These are phyloP conservation scores for Centropus unirufus DNA, from an alignment of 2,113 vertebrate genomes.

Conservation along the genomic window DNA sequence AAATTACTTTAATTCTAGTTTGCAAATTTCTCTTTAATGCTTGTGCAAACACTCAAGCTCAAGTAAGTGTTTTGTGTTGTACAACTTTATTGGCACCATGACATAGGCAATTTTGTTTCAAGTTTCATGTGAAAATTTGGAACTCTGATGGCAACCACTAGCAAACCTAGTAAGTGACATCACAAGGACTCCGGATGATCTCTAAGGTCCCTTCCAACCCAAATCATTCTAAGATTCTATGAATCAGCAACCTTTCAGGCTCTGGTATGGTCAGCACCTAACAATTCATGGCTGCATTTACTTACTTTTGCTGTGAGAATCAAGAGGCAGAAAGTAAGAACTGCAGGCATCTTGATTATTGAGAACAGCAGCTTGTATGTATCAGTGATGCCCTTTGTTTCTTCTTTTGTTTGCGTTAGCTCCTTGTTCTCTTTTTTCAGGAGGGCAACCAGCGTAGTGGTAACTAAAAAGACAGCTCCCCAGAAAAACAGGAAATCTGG, in stretches of 20 bases:
- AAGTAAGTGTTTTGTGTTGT: neutral
- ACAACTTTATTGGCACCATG: neutral
- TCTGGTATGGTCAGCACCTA: neutral
- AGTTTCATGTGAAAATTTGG: neutral
- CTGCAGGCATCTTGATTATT: constrained; percentile 94
- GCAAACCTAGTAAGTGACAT: neutral
- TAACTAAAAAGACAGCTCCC: constrained; percentile 92
- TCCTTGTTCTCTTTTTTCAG: constrained; percentile 88
- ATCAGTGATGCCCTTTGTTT: constrained; percentile 91
- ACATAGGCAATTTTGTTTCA: neutral
- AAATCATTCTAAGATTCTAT: too few species aligned
- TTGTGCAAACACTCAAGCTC: neutral
- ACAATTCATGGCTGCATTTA: neutral
- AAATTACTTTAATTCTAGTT: neutral
- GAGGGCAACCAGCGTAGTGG: constrained; percentile 93
- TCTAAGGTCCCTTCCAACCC: too few species aligned
- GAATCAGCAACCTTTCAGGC: neutral
- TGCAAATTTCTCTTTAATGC: neutral
- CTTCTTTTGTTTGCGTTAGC: constrained; percentile 78
- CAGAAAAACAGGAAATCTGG: constrained; percentile 97
- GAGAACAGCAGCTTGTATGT: constrained; percentile 91
- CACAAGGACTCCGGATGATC: neutral
- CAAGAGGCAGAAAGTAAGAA: constrained; percentile 90
- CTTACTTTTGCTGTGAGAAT: constrained; percentile 95
- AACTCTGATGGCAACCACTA: neutral